Conservation (phyloP, 2,113 vertebrate species). For the Hyperopisus bebe region DNA sequence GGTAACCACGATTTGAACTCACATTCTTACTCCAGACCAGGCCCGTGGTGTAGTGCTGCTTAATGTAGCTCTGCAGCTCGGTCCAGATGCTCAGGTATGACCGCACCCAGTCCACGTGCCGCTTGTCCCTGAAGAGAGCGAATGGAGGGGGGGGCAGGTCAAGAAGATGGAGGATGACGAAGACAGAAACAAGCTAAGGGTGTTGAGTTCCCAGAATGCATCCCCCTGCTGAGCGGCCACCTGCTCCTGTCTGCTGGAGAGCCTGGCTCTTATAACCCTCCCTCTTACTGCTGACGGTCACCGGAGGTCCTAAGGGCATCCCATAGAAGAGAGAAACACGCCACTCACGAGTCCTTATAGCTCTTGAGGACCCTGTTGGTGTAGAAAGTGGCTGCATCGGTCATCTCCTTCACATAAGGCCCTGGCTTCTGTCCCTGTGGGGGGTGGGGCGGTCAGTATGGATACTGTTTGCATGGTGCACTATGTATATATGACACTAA, state of each 20-base stretch:
- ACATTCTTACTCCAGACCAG: conserved; percentile 87
- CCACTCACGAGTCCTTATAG: conserved; percentile 86
- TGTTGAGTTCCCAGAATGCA: not conserved
- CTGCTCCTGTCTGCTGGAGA: not conserved
- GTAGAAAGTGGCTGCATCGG: conserved; percentile 94
- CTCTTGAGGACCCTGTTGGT: conserved; percentile 98
- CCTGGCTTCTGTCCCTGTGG: conserved; percentile 86
- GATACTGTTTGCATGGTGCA: not conserved
- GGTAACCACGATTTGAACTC: conserved; percentile 51
- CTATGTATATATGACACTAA: not conserved
- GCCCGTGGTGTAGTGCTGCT: conserved; percentile 85
- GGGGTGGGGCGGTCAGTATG: not conserved
- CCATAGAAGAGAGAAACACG: not conserved
- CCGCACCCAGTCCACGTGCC: conserved; percentile 91
- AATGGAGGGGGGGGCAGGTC: not conserved
- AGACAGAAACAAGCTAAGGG: not conserved
- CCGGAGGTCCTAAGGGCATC: not conserved
- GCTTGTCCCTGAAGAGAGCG: conserved; percentile 65
- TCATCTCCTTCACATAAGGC: conserved; percentile 98
- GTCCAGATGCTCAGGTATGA: conserved; percentile 91
- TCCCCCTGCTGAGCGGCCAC: not conserved
- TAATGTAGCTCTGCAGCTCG: conserved; percentile 88
- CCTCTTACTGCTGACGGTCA: not conserved
- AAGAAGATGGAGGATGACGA: not conserved
- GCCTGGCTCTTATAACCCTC: not conserved